Base-by-base conservation (phyloP, 2,113 vertebrate genomes). In the Etheostoma cragini region DNA sequence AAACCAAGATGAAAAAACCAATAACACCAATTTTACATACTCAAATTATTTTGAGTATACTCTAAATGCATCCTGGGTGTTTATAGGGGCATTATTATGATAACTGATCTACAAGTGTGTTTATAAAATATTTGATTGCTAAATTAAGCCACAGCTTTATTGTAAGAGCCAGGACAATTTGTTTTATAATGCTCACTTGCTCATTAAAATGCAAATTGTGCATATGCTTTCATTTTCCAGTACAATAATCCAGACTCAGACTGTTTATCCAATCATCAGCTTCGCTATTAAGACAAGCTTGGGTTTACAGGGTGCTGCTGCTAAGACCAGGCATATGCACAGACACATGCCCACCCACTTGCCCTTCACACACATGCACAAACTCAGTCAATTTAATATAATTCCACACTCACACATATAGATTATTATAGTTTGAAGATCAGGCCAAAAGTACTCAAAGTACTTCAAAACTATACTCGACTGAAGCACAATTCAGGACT, bases 201-300 rank as follows among this genome's bases (percentile, higher is more conserved):
- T 94, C 86, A 94, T 95, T 95, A 94, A 94, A 93, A 94, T 95
- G 93, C 91, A 93, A 94, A 94, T 94, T 91, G 89, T 88, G 92
- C 91, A 93, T 94, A 94, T 94, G 90, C 88, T 94, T 94, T 93
- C 82, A 94, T 93, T 94, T 93, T 94, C 90, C 87, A 91, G 84
- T 84, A 92, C 93, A 94, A 89, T 92, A 92, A 94, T 93, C 93
- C 87, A 88, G 76, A 80, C 88, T 82, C 87, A 85, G 86, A 91
- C 87, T 86, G 87, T 93, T 94, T 91, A 92, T 92, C 89, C 91
- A 93, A 90, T 93, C 91, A 91, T 88, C 89, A 92, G 84, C 91
- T 87, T 91, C 89, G 88, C 86, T 79, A 85, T 82, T 71, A 79
- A 87, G 86, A 86, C 72, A 85, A 77, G 72, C 60, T 17, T 22